phyloP scores from a whole-genome alignment of 1,140 invertebrate genomes.

The Panagrolaimus sp. region DNA sequence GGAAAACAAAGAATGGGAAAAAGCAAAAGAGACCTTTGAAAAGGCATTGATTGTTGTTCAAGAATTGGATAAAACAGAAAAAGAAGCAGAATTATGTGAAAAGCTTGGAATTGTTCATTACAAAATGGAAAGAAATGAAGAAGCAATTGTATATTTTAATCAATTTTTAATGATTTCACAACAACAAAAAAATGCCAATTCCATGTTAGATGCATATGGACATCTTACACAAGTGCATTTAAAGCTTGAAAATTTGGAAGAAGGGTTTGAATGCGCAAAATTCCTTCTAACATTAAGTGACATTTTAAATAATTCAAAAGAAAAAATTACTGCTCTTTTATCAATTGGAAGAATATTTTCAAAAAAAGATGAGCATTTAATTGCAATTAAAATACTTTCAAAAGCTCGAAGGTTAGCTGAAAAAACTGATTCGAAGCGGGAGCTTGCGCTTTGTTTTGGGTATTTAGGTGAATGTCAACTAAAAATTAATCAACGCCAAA shows the following conservation, averaged over 20 bases:
- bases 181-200: conserved; percentile 7
- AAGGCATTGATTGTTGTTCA: conserved; percentile 18
- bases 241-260: conserved; percentile 17
- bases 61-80: conserved; percentile 19
- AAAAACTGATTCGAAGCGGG: conserved; percentile 15
- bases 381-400: conserved; percentile 15
- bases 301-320: conserved; percentile 8
- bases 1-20: neutral
- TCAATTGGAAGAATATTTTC: conserved; percentile 18
- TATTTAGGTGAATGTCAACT: conserved; percentile 22
- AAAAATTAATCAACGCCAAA: neutral
- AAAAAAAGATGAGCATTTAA: conserved; percentile 10
- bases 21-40: neutral
- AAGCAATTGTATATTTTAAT: conserved; percentile 20
- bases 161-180: conserved; percentile 22
- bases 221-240: conserved; percentile 3
- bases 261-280: conserved; percentile 20
- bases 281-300: conserved; percentile 12
- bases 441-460: conserved; percentile 21
- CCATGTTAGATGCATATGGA: conserved; percentile 13
- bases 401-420: conserved; percentile 18
- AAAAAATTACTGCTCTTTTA: conserved; percentile 17
- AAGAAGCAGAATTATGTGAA: conserved; percentile 22
- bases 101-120: conserved; percentile 20
- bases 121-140: conserved; percentile 11